Evolutionary conservation across 2,797 vertebrate genomes (phyloP).

Genomic region (Triplophysa yarkandensis): DNA sequence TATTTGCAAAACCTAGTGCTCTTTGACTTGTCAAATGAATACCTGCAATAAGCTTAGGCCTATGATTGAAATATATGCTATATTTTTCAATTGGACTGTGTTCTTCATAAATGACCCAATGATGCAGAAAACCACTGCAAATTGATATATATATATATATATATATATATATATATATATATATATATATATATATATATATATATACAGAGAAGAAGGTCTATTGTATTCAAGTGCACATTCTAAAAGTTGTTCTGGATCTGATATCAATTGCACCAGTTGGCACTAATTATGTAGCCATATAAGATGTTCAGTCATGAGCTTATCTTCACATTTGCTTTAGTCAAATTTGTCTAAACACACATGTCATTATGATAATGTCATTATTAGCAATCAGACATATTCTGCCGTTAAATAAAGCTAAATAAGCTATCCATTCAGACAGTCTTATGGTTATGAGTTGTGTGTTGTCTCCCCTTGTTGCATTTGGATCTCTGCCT

Average conservation of each 20-base stretch:
- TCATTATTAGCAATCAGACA: too few species aligned
- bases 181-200: too few species aligned
- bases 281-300: too few species aligned
- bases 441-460: too few species aligned
- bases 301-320: too few species aligned
- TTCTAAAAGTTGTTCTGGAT: not conserved
- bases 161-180: too few species aligned
- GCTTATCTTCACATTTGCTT: not conserved
- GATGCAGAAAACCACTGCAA: not conserved
- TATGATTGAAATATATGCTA: not conserved
- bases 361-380: too few species aligned
- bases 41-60: not conserved
- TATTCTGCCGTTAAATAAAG: too few species aligned
- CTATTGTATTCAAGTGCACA: not conserved
- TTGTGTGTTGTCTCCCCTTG: too few species aligned
- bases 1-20: not conserved
- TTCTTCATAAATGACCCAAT: not conserved
- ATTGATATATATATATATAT: too few species aligned
- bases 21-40: not conserved
- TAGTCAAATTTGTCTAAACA: not conserved
- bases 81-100: not conserved
- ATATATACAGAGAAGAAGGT: not conserved
- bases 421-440: too few species aligned
- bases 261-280: not conserved
- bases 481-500: too few species aligned